Base-by-base conservation (phyloP, 2,113 vertebrate genomes). In the Hydrochoerus hydrochaeris region DNA sequence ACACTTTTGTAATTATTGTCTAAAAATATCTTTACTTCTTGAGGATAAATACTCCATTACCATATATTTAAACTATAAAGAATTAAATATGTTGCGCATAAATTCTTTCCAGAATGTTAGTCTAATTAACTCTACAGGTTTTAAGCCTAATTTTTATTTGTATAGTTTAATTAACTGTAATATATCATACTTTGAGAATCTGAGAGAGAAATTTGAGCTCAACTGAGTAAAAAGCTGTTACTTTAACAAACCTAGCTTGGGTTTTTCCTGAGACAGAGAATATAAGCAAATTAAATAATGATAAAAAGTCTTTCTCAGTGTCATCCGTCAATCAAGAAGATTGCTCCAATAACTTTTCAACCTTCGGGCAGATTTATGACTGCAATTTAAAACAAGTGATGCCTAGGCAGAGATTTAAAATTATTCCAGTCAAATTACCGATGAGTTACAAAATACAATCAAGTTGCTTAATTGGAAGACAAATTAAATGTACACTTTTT, bases 401-500 rank as follows among this genome's bases (percentile, higher is more conserved):
- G 26, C 77, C 95, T 95, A 65, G 96, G 35, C 10, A 96, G 88
- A 98, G 97, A 96, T 87, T 93, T 92, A 78, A 92, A 97, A 96
- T 97, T 97, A 96, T 95, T 91, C 20, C 63, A 95, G 89, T 97
- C 67, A 98, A 92, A 95, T 98, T 96, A 95, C 97, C 97, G 26
- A 35, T 96, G 81, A 52, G 12, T 80, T 97, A 67, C 58, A 97
- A 96, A 97, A 97, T 91, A 80, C 46, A 97, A 98, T 97, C 97
- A 98, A 69, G 30, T 30, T 84, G 10, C 4, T 78, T 97, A 97
- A 98, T 97, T 97, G 77, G 69, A 97, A 91, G 91, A 96, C 92
- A 41, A 98, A 97, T 98, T 97, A 97, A 98, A 95, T 97, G 88
- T 96, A 93, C 65, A 80, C n/a, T 89, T 80, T 88, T 96, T 97